Evolutionary conservation across 2,888 invertebrate genomes (phyloP).

Genomic region (Automeris io): DNA sequence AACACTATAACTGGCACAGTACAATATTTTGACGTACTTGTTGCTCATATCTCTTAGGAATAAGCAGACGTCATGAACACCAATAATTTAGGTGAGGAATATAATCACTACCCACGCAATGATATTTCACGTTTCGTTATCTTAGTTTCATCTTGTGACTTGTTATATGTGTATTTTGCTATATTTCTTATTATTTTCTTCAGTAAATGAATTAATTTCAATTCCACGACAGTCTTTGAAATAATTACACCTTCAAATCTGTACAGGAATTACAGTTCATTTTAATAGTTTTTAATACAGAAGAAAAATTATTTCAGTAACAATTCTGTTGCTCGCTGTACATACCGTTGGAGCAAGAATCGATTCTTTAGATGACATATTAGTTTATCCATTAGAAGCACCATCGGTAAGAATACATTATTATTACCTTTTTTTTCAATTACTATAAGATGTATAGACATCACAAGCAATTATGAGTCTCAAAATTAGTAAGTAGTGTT

Average conservation of each 20-base stretch:
- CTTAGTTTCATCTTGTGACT: too few relatives aligned
- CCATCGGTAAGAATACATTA: conserved; percentile 25
- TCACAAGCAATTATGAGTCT: background rate
- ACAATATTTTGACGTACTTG: conserved; percentile 28
- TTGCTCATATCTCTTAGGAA: conserved; percentile 7
- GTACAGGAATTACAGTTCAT: too few relatives aligned
- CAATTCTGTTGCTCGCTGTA: conserved; percentile 15
- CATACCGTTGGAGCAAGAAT: conserved; percentile 21
- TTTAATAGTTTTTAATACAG: background rate
- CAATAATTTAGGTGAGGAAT: conserved; percentile 33
- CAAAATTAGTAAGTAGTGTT: conserved; percentile 14
- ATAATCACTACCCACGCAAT: too few relatives aligned
- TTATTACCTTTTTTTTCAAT: conserved; percentile 4
- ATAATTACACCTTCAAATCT: too few relatives aligned
- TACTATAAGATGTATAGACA: background rate
- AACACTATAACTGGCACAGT: conserved; percentile 49
- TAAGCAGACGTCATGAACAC: conserved; percentile 35
- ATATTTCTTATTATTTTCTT: too few relatives aligned
- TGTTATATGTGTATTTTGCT: too few relatives aligned
- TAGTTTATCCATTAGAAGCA: conserved; percentile 25
- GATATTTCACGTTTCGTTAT: too few relatives aligned
- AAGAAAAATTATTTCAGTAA: conserved; percentile 4
- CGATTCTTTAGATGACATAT: conserved; percentile 25
- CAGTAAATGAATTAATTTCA: too few relatives aligned
- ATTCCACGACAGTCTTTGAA: too few relatives aligned